Base-by-base conservation (phyloP, 1,140 invertebrate species). In the Penaeus indicus region DNA sequence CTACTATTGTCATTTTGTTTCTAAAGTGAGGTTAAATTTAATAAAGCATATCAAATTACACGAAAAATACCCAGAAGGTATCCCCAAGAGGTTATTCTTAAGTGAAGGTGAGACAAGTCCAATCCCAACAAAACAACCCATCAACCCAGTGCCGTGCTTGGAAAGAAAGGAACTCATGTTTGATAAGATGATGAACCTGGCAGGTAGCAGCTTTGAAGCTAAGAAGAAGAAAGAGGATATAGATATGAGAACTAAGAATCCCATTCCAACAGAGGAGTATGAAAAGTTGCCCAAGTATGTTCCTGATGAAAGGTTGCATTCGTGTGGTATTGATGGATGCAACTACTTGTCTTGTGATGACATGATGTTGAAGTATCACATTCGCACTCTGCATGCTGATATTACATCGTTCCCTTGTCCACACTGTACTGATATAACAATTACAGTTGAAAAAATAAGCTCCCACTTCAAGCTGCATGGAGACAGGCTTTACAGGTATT, bases 181-280 rank as follows among this genome's bases (percentile, higher is more conserved):
- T 92, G 96, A 97, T 92, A 96, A 96, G 92, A 97, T 97, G 96
- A 94, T 95, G 0, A 97, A 97, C 92, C 93, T 96, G 22, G 96
- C 96, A 0, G 95, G 95, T 38, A 96, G 96, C 92, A 96, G 96
- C 1, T 94, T 95, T 90, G 93, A 93, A 78, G 93, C 93, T 83
- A 93, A 94, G 75, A 86, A 61, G 82, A 89, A 89, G 61, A 86
- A 84, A 22, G 90, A 91, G 85, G 69, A 89, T 54, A 86, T 75
- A n/a, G 88, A 90, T 64, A 62, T 89, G 1, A 42, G 86, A 63
- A 78, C 63, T 21, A 89, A 86, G 60, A 84, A 89, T 47, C 89
- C 91, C n/a, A 86, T 91, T 18, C 75, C 91, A 16, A 62, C 79
- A 10, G 90, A 91, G 8, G 88, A 92, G 89, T 92, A 67, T 72